Percentiles rank a stretch among this genome's conserved stretches.
These are phyloP conservation scores for Phrynocephalus forsythii DNA, from an alignment of 2,797 vertebrate genomes.

Conservation along the genomic window DNA sequence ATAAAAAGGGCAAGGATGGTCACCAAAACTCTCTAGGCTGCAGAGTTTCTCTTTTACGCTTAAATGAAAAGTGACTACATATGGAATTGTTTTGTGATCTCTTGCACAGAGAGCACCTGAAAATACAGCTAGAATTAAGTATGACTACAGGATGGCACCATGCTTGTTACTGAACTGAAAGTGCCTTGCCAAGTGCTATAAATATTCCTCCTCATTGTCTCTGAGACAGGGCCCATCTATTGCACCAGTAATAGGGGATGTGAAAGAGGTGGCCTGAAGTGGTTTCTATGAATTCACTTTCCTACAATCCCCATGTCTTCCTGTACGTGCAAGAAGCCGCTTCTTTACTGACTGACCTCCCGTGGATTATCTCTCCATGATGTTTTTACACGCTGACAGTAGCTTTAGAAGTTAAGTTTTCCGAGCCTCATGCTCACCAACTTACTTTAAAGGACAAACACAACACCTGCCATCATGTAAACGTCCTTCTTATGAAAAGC, in stretches of 20 bases:
- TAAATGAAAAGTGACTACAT: conserved; percentile 46
- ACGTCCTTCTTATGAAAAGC: no score
- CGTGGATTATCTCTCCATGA: no score
- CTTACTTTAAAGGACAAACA: no score
- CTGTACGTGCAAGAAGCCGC: no score
- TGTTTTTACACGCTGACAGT: no score
- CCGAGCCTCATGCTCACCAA: no score
- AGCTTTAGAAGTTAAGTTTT: no score
- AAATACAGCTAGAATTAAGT: neutral
- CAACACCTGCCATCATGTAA: no score
- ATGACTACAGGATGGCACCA: neutral
- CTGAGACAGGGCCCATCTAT: neutral
- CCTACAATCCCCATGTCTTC: no score
- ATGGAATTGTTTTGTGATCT: conserved; percentile 53
- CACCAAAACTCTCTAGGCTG: conserved; percentile 29
- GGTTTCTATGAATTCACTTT: no score
- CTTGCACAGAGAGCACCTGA: conserved; percentile 45
- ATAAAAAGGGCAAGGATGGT: conserved; percentile 32
- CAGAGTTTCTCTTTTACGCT: conserved; percentile 46
- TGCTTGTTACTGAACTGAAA: neutral
- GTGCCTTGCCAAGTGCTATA: neutral
- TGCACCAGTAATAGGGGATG: neutral
- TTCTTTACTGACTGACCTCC: no score
- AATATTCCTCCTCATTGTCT: neutral
- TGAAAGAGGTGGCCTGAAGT: neutral